phyloP scores from a whole-genome alignment of 2,797 vertebrate genomes.

The Betta splendens region DNA sequence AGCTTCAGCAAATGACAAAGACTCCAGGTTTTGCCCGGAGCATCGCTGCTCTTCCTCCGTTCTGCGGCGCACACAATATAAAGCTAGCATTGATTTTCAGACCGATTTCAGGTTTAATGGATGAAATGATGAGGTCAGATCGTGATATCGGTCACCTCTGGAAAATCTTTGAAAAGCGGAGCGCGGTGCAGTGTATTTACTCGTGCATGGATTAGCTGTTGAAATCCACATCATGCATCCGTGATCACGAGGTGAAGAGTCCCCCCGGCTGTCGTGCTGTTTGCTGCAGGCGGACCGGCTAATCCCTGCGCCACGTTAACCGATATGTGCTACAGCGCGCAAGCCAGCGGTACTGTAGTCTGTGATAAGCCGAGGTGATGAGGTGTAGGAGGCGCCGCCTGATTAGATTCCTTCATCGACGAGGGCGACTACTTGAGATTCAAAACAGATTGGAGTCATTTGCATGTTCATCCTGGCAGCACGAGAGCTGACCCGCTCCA shows the following conservation, averaged over 20 bases:
- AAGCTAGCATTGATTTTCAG: conserved; percentile 45
- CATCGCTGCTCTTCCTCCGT: neutral
- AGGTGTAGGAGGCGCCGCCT: conserved; percentile 22
- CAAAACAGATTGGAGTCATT: conserved; percentile 43
- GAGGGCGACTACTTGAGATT: conserved; percentile 43
- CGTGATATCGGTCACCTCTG: conserved; percentile 16
- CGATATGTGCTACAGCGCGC: conserved; percentile 21
- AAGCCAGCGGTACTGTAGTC: conserved; percentile 17
- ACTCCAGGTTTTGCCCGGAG: conserved; percentile 40
- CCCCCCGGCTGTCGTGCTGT: conserved; percentile 20
- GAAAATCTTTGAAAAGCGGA: neutral
- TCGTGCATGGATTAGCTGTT: conserved; percentile 2
- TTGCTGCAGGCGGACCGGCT: conserved; percentile 16
- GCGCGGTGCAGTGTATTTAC: neutral
- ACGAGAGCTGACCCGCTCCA: conserved; percentile 38
- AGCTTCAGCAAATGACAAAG: conserved; percentile 43
- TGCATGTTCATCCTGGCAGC: conserved; percentile 49
- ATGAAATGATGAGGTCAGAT: conserved; percentile 44
- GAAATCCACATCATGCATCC: conserved; percentile 5
- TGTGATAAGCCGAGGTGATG: conserved; percentile 23
- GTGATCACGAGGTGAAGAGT: conserved; percentile 2
- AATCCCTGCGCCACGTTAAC: conserved; percentile 18
- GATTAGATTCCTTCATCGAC: conserved; percentile 49
- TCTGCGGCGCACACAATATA: conserved; percentile 24
- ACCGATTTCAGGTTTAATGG: conserved; percentile 54